These are phyloP conservation scores for Xestia ashworthii DNA, from an alignment of 2,888 invertebrate genomes.

Conservation along the genomic window DNA sequence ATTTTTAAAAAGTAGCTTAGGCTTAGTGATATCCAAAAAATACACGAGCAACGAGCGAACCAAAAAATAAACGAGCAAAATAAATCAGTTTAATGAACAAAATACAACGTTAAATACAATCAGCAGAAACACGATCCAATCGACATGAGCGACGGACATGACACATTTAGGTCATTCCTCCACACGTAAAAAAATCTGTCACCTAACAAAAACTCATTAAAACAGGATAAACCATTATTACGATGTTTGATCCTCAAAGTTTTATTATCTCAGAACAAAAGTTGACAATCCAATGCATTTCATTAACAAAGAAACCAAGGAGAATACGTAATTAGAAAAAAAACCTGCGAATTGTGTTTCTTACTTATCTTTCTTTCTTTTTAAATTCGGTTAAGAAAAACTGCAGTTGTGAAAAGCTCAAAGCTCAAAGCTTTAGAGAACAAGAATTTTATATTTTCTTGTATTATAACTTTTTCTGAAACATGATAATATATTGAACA, in stretches of 20 bases:
- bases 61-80: background rate
- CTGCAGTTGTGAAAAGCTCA: conserved; percentile 7
- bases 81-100: conserved; percentile 1
- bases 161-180: conserved; percentile 3
- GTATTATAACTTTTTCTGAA: conserved; percentile 8
- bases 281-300: conserved; percentile 68
- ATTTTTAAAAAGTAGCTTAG: background rate
- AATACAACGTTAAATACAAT: conserved; percentile 3
- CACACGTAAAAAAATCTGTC: conserved; percentile 30
- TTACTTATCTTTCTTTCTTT: background rate
- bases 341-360: conserved; percentile 28
- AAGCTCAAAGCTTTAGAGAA: background rate
- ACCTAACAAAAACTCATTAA: conserved; percentile 67
- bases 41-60: too few species aligned
- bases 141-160: background rate
- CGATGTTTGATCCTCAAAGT: conserved; percentile 65
- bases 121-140: background rate
- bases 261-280: conserved; percentile 68
- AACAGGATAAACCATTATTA: conserved; percentile 64
- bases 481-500: conserved; percentile 12
- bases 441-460: conserved; percentile 16
- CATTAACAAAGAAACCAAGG: conserved; percentile 64
- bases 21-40: background rate
- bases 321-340: conserved; percentile 61
- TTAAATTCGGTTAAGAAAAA: conserved; percentile 18